Conservation (phyloP, 2,888 invertebrate species). For the Rapana venosa region DNA sequence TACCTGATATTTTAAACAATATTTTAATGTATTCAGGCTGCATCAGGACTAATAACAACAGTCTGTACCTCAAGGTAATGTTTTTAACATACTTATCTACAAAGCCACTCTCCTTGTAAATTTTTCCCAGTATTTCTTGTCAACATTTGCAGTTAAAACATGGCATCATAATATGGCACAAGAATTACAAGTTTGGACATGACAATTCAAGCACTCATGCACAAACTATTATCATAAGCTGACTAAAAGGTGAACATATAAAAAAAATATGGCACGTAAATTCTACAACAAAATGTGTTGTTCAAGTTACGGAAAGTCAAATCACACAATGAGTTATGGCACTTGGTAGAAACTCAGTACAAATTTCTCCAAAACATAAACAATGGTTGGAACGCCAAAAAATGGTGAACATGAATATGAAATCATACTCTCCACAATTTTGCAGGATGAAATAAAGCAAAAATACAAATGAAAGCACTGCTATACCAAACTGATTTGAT, state of each 20-base stretch:
- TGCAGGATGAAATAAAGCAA: background rate
- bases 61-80: background rate
- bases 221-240: background rate
- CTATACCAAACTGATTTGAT: background rate
- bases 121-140: background rate
- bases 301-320: background rate
- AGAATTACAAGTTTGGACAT: background rate
- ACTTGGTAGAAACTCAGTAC: slow-evolving; percentile 20
- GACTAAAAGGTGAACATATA: background rate
- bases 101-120: no score
- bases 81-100: no score
- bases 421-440: background rate
- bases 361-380: slow-evolving; percentile 12
- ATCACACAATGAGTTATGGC: slow-evolving; percentile 35
- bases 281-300: background rate
- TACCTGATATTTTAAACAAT: background rate
- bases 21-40: background rate
- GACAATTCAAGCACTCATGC: no score
- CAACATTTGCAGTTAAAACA: background rate
- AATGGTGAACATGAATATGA: background rate
- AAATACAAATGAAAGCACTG: background rate
- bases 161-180: slow-evolving; percentile 13
- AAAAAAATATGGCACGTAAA: slow-evolving; percentile 14
- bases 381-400: background rate
- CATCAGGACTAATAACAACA: background rate